Base-by-base conservation (phyloP, 2,113 vertebrate genomes). In the Dasyornis broadbenti region DNA sequence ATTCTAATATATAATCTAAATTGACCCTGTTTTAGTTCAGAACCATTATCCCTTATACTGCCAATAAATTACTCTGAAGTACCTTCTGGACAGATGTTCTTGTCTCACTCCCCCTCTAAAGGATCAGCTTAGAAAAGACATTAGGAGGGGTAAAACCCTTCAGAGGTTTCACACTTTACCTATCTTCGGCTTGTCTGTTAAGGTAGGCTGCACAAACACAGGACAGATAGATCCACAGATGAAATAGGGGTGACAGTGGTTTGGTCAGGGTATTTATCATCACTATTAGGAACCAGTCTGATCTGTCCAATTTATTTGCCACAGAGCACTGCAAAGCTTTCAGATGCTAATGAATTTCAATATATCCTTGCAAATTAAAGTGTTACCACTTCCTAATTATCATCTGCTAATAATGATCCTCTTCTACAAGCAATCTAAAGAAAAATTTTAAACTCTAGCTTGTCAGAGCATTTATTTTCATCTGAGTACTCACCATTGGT, bases 341-440 rank as follows among this genome's bases (percentile, higher is more conserved):
- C 85, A 85, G 73, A 83, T 76, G 69, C 63, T 91, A 92, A 96
- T 94, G 90, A 91, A 95, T 97, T 96, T 96, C 94, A 72, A 93
- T 95, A 89, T 84, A 90, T 93, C 79, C 69, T 95, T 63, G 82
- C 94, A 95, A 95, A 96, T 95, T 95, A 93, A 96, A 96, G 85
- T 84, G 87, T 94, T 95, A 77, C 90, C 65, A 45, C 85, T 96
- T 94, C 77, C 76, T 94, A 96, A 96, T 95, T 97, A 96, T 96
- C 84, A 89, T 95, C 95, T 96, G 97, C 92, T 97, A 96, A 95
- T 96, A 94, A 91, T 70, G 82, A 92, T 97, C 87, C 63, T 94
- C 79, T 96, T 95, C 69, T 95, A 95, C 89, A 94, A 93, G 92
- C 92, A 85, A 85, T 82, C 95, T 86, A 84, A 95, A 86, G 87